Base-by-base conservation (phyloP, 2,113 vertebrate species). In the Symphodus melops region DNA sequence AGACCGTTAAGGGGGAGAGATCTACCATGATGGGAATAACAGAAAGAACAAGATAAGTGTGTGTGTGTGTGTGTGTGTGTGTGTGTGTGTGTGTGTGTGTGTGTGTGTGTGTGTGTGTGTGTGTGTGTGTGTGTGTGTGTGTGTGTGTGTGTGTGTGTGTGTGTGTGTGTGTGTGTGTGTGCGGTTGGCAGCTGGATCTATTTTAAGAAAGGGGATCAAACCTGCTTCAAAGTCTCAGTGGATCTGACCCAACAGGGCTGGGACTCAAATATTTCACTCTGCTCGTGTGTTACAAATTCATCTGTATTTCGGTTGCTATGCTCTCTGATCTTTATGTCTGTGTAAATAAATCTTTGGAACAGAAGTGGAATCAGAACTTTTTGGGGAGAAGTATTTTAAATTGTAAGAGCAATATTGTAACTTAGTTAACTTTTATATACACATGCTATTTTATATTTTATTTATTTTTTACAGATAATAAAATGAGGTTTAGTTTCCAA, bases 181-280 rank as follows among this genome's bases (percentile, higher is more conserved):
- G 21, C 8, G 19, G 48, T 46, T 54, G 33, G 42, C 57, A 56
- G 46, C 48, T 74, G 48, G 12, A 67, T 41, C 71, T 89, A 84
- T 86, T 85, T 88, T 79, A 87, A 87, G 68, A 8, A 52, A 71
- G 67, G 19, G 0, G 37, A 37, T 66, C 54, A 11, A 72, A 82
- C 76, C 70, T 81, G 72, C 71, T 68, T 37, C 51, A 61, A 61
- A 57, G 42, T 77, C 84, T 72, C 68, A 14, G 49, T 61, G 76
- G 89, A 72, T 55, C 67, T 68, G 73, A 83, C 48, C 71, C 62
- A 59, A 51, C 65, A 36, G 42, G 9, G 61, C 49, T 48, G 20
- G 44, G 51, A 66, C 21, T 6, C 23, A 5, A 55, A 5, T 53
- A 17, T 25, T 48, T 67, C 52, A 19, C 39, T 56, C 25, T 33